Base-by-base conservation (phyloP, 92 coral and sea anemone species). In the Zoanthus sansibaricus region DNA sequence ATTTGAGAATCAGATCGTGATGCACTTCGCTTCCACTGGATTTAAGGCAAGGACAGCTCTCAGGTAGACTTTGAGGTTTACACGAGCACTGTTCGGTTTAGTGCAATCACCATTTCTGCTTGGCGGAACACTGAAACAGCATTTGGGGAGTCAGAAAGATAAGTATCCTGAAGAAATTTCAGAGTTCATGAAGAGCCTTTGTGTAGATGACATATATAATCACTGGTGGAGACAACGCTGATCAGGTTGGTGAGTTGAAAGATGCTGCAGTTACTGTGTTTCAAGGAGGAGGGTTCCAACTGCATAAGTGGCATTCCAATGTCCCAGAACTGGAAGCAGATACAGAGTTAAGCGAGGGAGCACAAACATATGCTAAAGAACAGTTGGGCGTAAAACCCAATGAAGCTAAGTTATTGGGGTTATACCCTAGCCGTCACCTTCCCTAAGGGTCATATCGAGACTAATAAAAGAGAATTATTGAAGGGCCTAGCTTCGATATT, bases 181-280 rank as follows among this genome's bases (percentile, higher is more conserved):
- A 11, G 95, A 93, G 86, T 85, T 90, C 11, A 30, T 25, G 82
- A 83, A 73, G 58, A 86, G 92, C 55, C 59, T 91, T 52, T 91
- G 88, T 30, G 96, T 91, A 21, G 96, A 93, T 80, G 94, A 91
- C 56, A 42, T n/a, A n/a, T n/a, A n/a, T 93, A 18, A 91, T 91
- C 46, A 44, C 92, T 4, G 94, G 94, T 4, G 92, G 86, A 67
- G 71, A 70, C 61, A 84, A 79, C 18, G 56, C 44, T 51, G 87
- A 66, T 18, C 89, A 93, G 61, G 95, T 86, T 30, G 54, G 49
- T 45, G 62, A 80, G 71, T 72, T 93, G 82, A 93, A 93, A 82
- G 67, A 86, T 61, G 69, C 84, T 47, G 87, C 89, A 1, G 82
- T 79, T 31, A 32, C 76, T 37, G 91, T 91, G 31, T 93, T 93